Evolutionary conservation across 2,888 invertebrate genomes (phyloP), one percentile per base, ranked within the genome.

Genomic region (Tribolium freemani): DNA sequence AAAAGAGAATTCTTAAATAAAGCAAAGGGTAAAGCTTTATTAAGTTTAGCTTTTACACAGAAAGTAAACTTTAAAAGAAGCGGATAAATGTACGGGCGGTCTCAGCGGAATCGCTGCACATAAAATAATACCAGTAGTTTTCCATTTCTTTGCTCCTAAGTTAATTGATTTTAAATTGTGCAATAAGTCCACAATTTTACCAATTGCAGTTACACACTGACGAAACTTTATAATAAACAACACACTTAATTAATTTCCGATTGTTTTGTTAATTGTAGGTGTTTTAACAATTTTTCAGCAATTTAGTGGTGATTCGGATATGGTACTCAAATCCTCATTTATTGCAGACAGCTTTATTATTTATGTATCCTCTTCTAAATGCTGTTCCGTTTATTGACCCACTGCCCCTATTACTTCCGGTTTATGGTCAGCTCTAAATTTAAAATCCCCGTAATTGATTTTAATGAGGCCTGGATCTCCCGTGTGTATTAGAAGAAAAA

Each of bases 1-100:
- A 48, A 50, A 63, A 63, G 63, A 16, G 63, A 63, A 63, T 63
- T 63, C 51, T 8, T 63, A 63, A 63, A 63, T 63, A 63, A 63
- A 46, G 61, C 61, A 30, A 50, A 50, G 51, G 48, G 51, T 63
- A 51, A 51, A 51, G 13, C 31, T 9, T 51, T 51, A 63, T 63
- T 63, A 13, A 48, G 63, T 50, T 63, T 21, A 63, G 63, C 30
- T 58, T 44, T 58, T 58, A 56, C 21, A 45, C 20, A 13, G 31
- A 10, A 38, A 38, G 31, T 31, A 56, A 56, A 56, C 38, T 56
- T 48, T 54, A 30, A 16, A 16, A 10, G 30, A 8, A 38, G 13
- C 31, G 56, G 38, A 38, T 56, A 56, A 56, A 10, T 56, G 38
- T 38, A 38, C 38, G 38, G n/a, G 38, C 38, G 38, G 38, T 6